phyloP scores from a whole-genome alignment of 1,140 invertebrate genomes.

The Cherax quadricarinatus region DNA sequence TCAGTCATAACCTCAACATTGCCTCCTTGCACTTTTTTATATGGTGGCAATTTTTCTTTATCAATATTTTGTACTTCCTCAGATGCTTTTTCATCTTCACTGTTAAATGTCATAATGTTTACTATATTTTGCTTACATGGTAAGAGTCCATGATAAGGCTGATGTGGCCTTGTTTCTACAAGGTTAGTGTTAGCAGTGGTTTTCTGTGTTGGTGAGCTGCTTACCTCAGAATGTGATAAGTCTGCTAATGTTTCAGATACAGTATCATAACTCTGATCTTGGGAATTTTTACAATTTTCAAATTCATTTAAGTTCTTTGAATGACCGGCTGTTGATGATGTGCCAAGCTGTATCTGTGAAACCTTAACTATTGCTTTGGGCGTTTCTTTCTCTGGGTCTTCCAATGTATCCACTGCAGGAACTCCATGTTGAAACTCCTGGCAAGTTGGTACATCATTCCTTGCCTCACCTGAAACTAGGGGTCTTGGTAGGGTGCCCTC shows the following conservation, averaged over 20 bases:
- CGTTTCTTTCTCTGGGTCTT: background rate
- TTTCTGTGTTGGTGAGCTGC: no score
- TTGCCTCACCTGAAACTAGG: background rate
- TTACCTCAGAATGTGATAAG: no score
- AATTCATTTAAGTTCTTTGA: background rate
- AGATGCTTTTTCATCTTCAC: background rate
- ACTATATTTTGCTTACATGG: background rate
- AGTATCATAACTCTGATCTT: no score
- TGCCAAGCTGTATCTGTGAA: background rate
- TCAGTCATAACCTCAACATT: background rate
- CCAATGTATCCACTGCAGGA: background rate
- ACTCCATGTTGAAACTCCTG: background rate
- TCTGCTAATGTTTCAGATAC: no score
- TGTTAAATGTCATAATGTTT: background rate
- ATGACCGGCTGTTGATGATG: no score
- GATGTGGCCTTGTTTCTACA: no score
- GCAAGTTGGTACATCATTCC: background rate
- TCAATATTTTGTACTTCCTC: background rate
- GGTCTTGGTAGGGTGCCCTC: no score
- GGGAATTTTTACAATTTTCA: background rate
- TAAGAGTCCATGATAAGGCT: background rate
- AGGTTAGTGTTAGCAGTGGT: no score
- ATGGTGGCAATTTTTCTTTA: background rate
- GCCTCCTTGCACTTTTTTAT: background rate
- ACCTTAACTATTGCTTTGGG: background rate